Base-by-base conservation (phyloP, 2,797 vertebrate species). In the Pseudochromis fuscus region DNA sequence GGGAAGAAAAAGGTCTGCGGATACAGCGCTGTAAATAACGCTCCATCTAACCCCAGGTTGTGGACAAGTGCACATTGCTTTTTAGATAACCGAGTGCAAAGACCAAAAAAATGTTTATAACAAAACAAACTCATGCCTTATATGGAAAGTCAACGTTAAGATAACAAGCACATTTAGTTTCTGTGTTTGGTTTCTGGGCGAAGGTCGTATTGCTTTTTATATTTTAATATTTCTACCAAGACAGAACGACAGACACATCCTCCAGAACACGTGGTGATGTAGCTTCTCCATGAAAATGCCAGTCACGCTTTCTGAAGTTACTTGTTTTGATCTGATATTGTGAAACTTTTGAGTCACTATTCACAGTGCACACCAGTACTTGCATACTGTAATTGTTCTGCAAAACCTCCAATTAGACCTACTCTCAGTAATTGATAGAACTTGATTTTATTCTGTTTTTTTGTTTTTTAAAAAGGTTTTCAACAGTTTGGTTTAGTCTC, bases 141-240 rank as follows among this genome's bases (percentile, higher is more conserved):
- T 90, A 85, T 89, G 91, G 91, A 92, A 86, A 92, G 87, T 94
- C 87, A 91, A 88, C 94, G 91, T 94, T 92, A 89, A 80, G 87
- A 90, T 90, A 93, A 93, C 90, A 95, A 95, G 93, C 94, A 94
- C 94, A 94, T 94, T 92, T 88, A 79, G 85, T 91, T 88, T 92
- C 84, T 82, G 85, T 93, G 84, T 91, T 87, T 88, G 64, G 85
- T 84, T 93, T 90, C 71, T 66, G 71, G 64, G 87, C 74, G 1
- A 83, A 87, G 71, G 84, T 72, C 74, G 74, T 89, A 64, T 90
- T 81, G 87, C 82, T 88, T 92, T 89, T 93, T 87, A 75, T 89
- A 90, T 87, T 88, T 87, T 71, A 78, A 80, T 87, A 87, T 91
- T 92, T 88, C 85, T 87, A 91, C 86, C 77, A 76, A 85, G 75